These are phyloP conservation scores for Saccopteryx bilineata DNA, from an alignment of 2,113 vertebrate species.

Conservation along the genomic window DNA sequence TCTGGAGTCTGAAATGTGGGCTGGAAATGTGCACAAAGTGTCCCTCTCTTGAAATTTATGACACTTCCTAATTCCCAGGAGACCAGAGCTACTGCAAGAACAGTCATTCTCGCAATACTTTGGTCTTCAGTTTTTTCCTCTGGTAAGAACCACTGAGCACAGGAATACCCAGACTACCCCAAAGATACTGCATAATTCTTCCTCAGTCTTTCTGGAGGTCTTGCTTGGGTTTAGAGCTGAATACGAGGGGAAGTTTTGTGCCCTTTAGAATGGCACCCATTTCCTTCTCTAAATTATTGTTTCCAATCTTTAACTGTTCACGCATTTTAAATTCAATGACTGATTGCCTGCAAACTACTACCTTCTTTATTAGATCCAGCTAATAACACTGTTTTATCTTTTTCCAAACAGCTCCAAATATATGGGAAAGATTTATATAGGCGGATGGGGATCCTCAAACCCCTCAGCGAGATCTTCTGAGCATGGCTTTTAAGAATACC, in stretches of 20 bases:
- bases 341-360: too few relatives aligned
- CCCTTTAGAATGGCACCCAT: background rate
- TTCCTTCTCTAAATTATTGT: background rate
- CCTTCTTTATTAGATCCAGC: too few relatives aligned
- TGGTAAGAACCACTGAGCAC: background rate
- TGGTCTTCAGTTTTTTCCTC: conserved; percentile 36
- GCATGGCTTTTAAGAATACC: too few relatives aligned
- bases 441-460: too few relatives aligned
- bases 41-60: conserved; percentile 69
- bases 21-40: conserved; percentile 50
- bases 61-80: conserved; percentile 63
- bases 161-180: background rate
- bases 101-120: background rate
- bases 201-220: background rate
- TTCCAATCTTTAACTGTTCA: conserved; percentile 35
- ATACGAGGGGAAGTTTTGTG: background rate
- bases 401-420: too few relatives aligned
- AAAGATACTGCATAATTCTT: background rate
- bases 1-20: conserved; percentile 45
- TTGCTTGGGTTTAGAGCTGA: background rate
- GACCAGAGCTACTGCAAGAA: conserved; percentile 54
- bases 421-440: too few relatives aligned
- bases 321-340: conserved; percentile 35
- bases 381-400: too few relatives aligned
- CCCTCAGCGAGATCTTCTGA: too few relatives aligned